These are phyloP conservation scores for Pseudotriccus pelzelni DNA, from an alignment of 2,797 vertebrate species.

Conservation along the genomic window DNA sequence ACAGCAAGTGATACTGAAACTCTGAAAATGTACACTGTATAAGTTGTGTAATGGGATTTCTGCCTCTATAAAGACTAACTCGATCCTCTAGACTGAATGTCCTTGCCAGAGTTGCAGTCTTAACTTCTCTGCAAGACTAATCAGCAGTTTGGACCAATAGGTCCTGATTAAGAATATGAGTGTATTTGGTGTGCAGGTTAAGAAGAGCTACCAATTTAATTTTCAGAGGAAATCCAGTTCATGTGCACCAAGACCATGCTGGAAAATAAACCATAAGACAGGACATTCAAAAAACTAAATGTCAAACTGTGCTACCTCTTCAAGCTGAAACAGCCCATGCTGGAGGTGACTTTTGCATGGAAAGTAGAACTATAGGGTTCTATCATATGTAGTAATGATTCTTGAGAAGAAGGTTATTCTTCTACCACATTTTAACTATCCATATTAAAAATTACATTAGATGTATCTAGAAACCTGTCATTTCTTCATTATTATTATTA, in stretches of 20 bases:
- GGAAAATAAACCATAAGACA: neutral
- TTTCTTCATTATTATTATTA: neutral
- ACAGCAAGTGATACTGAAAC: neutral
- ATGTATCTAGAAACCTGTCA: neutral
- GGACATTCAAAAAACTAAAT: neutral
- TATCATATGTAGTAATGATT: neutral
- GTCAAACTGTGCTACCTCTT: neutral
- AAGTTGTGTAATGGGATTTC: neutral
- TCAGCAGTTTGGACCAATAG: neutral
- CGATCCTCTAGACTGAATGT: accelerated
- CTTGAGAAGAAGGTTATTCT: neutral
- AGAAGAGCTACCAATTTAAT: neutral
- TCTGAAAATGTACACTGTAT: neutral
- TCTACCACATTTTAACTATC: neutral
- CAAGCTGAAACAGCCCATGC: neutral
- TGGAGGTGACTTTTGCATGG: neutral
- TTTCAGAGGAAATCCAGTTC: neutral
- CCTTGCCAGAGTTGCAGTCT: neutral
- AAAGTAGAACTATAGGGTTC: neutral
- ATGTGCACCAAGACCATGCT: neutral
- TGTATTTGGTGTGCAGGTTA: neutral
- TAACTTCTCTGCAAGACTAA: neutral
- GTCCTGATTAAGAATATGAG: neutral
- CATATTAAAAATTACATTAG: neutral
- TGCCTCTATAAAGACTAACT: neutral